Base-by-base conservation (phyloP, 2,113 vertebrate genomes). In the Pseudopodoces humilis region DNA sequence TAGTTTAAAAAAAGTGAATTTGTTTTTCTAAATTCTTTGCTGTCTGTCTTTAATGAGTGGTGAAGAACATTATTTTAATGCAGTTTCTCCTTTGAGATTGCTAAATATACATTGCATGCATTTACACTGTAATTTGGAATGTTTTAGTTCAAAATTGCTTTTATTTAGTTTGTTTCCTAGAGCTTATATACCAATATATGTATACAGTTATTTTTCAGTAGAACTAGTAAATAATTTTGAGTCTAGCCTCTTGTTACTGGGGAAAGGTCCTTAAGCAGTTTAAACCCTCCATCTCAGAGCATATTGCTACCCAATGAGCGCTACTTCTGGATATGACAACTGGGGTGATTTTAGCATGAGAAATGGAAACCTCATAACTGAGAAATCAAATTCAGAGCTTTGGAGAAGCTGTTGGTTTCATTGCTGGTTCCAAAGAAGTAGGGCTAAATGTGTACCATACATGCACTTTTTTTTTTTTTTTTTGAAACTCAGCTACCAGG, bases 1-100 rank as follows among this genome's bases (percentile, higher is more conserved):
- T 97, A 98, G 97, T 98, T 97, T 97, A 97, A 98, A 97, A 97
- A 97, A 94, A 41, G 20, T 17, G 8, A 78, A 56, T 79, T 84
- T 92, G 83, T 69, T 88, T 88, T 94, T 75, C 91, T 95, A 19
- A 90, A 90, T 96, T 95, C 33, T 88, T 93, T 93, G 52, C 13
- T 83, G 88, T 86, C 47, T 69, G 15, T 71, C 43, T 94, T 70
- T 35, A 86, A 56, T 74, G 56, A 65, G 47, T 70, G 13, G 46
- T 82, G 33, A 75, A 58, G 19, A 63, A 53, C 12, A 60, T 49
- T 24, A 10, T 24, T 28, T 69, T 53, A 53, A 20, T 55, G 53
- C 13, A 16, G 4, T 75, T 83, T 84, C 47, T 63, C 52, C 39
- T 91, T 87, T 64, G 62, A 35, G 37, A 39, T 77, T 59, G 31